Evolutionary conservation across 1,140 invertebrate genomes (phyloP), one percentile per base, ranked within the genome.

Genomic region (Drosophila orosa): DNA sequence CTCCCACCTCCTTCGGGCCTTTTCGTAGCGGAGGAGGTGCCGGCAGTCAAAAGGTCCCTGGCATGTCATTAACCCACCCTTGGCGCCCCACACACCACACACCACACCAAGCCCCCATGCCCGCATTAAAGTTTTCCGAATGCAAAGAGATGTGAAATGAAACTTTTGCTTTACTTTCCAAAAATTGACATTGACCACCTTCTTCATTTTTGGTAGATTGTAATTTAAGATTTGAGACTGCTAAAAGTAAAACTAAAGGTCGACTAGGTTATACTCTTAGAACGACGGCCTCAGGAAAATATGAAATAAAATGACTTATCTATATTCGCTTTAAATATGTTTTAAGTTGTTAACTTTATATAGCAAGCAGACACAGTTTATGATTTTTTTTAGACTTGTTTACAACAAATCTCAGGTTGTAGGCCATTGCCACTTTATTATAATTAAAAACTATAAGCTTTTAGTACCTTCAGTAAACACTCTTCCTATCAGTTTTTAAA

Each of bases 181-280:
- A 50, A 61, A 77, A 68, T 80, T 67, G 74, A 59, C 81, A 73
- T 68, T 85, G 81, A 86, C 75, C 78, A 67, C 47, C 71, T 45
- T 39, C 22, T 33, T 33, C 6, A 24, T 17, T 48, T 31, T 72
- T 27, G 60, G 48, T 37, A 66, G 61, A 78, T 75, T 68, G 74
- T 75, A 78, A 87, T 82, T 86, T 78, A 71, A 67, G 73, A 75
- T 67, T 66, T 72, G 27, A 25, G 35, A 22, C 5, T 17, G 47
- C 15, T 31, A 10, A 37, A 33, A 33, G 12, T 15, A 37, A 33
- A 33, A 12, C 8, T 44, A 42, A 31, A 35, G 9, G 24, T 24
- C n/a, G 27, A 22, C 56, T 61, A 22, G 15, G 13, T n/a, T 15
- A 63, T 75, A 35, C 80, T 45, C 60, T 82, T 8, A 22, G 15